These are phyloP conservation scores for Scelioninae gen. 2 DNA, from an alignment of 2,888 invertebrate genomes.

Conservation along the genomic window DNA sequence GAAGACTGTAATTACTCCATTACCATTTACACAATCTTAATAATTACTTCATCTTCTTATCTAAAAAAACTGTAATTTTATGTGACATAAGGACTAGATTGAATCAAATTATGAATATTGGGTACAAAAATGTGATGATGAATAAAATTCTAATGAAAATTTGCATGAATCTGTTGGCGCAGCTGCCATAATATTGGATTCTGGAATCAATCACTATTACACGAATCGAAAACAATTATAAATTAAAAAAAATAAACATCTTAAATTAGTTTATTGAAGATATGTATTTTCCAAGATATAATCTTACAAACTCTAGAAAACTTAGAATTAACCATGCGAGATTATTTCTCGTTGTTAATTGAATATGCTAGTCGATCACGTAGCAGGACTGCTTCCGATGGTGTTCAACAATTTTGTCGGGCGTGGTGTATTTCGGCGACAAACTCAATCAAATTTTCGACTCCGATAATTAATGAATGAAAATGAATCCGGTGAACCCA, in stretches of 20 bases:
- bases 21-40: conserved; percentile 13
- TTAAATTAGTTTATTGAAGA: conserved; percentile 33
- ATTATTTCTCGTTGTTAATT: conserved; percentile 30
- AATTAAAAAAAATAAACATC: conserved; percentile 32
- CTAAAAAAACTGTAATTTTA: conserved; percentile 7
- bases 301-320: conserved; percentile 53
- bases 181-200: not conserved
- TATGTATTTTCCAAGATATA: conserved; percentile 38
- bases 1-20: conserved; percentile 10
- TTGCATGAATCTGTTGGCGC: conserved; percentile 1
- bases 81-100: conserved; percentile 13
- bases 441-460: conserved; percentile 6
- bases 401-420: not conserved
- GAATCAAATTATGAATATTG: conserved; percentile 12
- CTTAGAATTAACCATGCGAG: conserved; percentile 28
- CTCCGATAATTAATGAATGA: conserved; percentile 3
- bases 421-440: not conserved
- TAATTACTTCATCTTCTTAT: conserved; percentile 13
- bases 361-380: too few species aligned
- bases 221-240: conserved; percentile 1
- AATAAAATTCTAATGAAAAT: conserved; percentile 1
- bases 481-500: conserved; percentile 63
- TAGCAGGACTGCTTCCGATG: not conserved
- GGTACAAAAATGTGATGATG: conserved; percentile 27
- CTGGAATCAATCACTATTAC: conserved; percentile 26